Evolutionary conservation across 2,113 vertebrate species (phyloP), one percentile per base, ranked within the genome.

Genomic region (Rissa tridactyla): DNA sequence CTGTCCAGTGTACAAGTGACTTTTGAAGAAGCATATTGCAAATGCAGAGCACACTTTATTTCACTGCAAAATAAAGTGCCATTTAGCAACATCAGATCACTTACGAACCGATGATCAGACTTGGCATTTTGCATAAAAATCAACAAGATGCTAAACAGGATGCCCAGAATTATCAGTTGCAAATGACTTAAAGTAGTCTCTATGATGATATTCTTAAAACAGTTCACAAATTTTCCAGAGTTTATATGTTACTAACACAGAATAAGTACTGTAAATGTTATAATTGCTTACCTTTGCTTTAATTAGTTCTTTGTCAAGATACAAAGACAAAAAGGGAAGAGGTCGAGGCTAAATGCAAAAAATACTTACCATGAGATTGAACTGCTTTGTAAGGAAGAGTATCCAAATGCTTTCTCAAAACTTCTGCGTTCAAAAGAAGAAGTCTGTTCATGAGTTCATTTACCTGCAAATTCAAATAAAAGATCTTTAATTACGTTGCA

Each of bases 311-410:
- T 58, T 82, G 17, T 55, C 46, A 92, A 86, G 51, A 91, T 75
- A 57, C 13, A 94, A 81, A 87, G 38, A 69, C 55, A 92, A 92
- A 96, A 92, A 83, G 11, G 18, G 30, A 95, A 60, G 34, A 64
- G 54, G 15, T 55, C 86, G 92, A 95, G 21, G 52, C 27, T 79
- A 65, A 82, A 82, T 75, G 36, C 8, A 4, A 82, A 88, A 84
- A 86, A n/a, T 46, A 86, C 98, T 97, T 97, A 99, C 99, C 99
- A 30, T 99, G 99, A 90, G 99, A 99, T 32, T 99, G 99, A 94
- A 99, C 98, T 54, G 98, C 98, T 97, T 98, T 99, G 76, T 98
- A 90, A 71, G 98, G 98, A 97, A 98, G 98, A 93, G 98, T 96
- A 96, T 99, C 99, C 55, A 97, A 96, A 95, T 99, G 99, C 97